A percentile compares a stretch with the other conserved stretches of the same genome.
Conservation (phyloP, 1,140 invertebrate species). For the Drosophila teissieri region DNA sequence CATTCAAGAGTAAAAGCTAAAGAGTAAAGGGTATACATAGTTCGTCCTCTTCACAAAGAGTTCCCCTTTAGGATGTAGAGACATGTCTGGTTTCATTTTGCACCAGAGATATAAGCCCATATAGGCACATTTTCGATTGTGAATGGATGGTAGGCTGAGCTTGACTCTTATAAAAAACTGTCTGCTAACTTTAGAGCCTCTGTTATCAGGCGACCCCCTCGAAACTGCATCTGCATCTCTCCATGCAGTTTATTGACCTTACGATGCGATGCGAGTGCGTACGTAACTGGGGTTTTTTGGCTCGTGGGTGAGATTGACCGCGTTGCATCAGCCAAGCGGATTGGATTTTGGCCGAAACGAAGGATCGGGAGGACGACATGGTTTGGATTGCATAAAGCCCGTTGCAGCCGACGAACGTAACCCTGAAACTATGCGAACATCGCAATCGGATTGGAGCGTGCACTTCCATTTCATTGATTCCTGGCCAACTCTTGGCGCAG, state of each 20-base stretch:
- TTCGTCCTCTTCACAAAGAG: no score
- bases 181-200: constrained; percentile 2
- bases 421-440: constrained; percentile 29
- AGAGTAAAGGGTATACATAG: neutral
- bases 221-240: constrained; percentile 18
- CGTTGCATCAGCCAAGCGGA: constrained; percentile 6
- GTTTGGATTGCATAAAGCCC: constrained; percentile 45
- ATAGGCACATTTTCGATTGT: constrained; percentile 3
- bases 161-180: neutral
- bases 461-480: constrained; percentile 25
- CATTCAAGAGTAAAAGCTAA: no score
- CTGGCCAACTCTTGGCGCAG: constrained; percentile 34
- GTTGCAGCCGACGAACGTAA: constrained; percentile 17
- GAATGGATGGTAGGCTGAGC: constrained; percentile 1
- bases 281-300: constrained; percentile 16
- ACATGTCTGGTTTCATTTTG: constrained; percentile 7
- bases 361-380: neutral
- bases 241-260: constrained; percentile 17
- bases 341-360: constrained; percentile 14
- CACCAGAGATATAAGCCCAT: constrained; percentile 1
- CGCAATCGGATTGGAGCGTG: constrained; percentile 33
- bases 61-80: neutral
- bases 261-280: neutral
- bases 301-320: constrained; percentile 4
- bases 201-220: constrained; percentile 14